phyloP scores from a whole-genome alignment of 2,888 invertebrate genomes.

The Drosophila mimica region DNA sequence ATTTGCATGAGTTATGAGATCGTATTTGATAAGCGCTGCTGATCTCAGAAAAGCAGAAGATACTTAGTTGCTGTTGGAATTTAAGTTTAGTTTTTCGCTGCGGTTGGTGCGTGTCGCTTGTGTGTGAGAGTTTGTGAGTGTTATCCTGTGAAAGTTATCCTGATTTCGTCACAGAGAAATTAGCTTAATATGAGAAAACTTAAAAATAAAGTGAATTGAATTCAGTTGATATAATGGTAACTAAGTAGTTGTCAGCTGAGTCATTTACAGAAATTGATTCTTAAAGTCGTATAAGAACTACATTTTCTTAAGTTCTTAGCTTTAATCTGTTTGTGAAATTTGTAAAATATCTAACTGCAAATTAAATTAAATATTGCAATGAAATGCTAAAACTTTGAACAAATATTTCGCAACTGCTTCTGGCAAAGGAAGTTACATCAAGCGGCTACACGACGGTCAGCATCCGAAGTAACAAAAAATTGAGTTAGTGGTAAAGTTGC shows the following conservation, averaged over 20 bases:
- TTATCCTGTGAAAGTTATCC: slow-evolving; percentile 24
- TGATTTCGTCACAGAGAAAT: slow-evolving; percentile 1
- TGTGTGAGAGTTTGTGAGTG: slow-evolving; percentile 23
- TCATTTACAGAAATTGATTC: background rate
- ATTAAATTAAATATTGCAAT: background rate
- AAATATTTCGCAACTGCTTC: background rate
- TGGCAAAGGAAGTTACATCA: background rate
- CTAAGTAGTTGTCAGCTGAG: background rate
- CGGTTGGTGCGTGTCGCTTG: slow-evolving; percentile 36
- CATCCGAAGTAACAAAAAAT: slow-evolving; percentile 9
- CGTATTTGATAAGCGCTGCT: slow-evolving; percentile 48
- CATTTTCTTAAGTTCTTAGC: background rate
- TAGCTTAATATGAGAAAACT: background rate
- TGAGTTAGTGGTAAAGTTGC: slow-evolving; percentile 19
- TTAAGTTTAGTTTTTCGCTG: slow-evolving; percentile 50
- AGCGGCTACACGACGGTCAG: background rate
- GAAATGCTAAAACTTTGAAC: background rate
- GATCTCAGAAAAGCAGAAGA: slow-evolving; percentile 33
- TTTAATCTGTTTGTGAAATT: background rate
- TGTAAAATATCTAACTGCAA: background rate
- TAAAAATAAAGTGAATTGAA: background rate
- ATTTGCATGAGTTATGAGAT: slow-evolving; percentile 62
- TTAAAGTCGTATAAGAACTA: background rate
- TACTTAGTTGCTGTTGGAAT: slow-evolving; percentile 22
- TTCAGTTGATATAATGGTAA: background rate